Base-by-base conservation (phyloP, 1,140 invertebrate species). In the Patella vulgata region DNA sequence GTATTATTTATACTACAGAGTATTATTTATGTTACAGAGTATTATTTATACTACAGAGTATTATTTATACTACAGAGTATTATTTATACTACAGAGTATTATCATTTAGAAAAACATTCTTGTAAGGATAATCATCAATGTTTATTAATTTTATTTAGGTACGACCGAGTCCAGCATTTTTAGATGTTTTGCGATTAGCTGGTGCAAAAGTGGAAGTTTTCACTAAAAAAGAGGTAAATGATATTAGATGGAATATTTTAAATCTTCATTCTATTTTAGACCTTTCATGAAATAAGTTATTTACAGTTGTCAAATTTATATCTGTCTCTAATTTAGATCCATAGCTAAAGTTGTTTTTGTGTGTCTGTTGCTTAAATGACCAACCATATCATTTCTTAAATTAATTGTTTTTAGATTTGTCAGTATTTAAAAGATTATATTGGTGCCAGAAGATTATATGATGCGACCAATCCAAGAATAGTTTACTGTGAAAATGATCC, bases 341-440 rank as follows among this genome's bases (percentile, higher is more conserved):
- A 31, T 14, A 17, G 9, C 21, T 12, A 17, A 56, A 19, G 17
- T 0, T 19, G 21, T 17, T 42, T 42, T 11, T 56, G 27, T 5
- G 17, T 17, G 17, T 19, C 17, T 23, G 0, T 17, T 19, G 14
- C 14, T 56, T 21, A 46, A 11, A 11, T 28, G 9, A 27, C 21
- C 6, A n/a, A 8, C 31, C 17, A 0, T 33, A 6, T 12, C 19
- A 17, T 36, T 46, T 27, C 14, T 54, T 33, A 28, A 44, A 33
- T 1, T 48, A 36, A 43, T 58, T 57, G 2, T 46, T 55, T 59
- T 36, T 63, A 77, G 74, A 72, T 77, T 9, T 48, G 68, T 12
- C 36, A 55, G 21, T 68, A 65, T 39, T 61, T 79, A 23, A 78
- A 76, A 51, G 43, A 68, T n/a, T 79, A 79, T 60, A 76, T 79